Percentiles rank a stretch among this genome's conserved stretches.
Conservation (phyloP, 2,888 invertebrate genomes). For the Parasteatoda lunata region DNA sequence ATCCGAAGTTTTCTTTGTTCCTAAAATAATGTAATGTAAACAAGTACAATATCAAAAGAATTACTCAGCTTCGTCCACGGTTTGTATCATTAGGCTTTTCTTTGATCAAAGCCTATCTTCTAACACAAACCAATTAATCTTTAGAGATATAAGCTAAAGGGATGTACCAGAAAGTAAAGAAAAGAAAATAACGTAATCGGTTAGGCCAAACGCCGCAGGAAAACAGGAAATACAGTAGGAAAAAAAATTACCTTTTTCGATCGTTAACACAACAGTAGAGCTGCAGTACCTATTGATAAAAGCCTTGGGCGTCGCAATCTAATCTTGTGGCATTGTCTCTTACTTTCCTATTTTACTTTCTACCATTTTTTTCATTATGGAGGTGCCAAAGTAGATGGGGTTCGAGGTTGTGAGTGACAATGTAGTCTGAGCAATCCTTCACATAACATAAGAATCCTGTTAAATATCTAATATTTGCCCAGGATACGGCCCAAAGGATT, state of each 20-base stretch:
- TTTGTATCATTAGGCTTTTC: not conserved
- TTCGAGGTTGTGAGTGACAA: not conserved
- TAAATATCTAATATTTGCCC: constrained; percentile 53
- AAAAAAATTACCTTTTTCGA: constrained; percentile 17
- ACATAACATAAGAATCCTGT: constrained; percentile 12
- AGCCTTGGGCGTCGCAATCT: constrained; percentile 48
- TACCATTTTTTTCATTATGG: constrained; percentile 3
- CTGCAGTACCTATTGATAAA: constrained; percentile 33
- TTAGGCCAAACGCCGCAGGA: constrained; percentile 12
- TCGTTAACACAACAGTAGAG: not conserved
- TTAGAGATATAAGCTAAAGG: constrained; percentile 22
- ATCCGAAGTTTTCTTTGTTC: too few species aligned
- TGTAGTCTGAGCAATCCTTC: constrained; percentile 17
- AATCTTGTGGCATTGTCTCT: constrained; percentile 53
- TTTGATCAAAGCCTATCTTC: not conserved
- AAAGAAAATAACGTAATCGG: constrained; percentile 42
- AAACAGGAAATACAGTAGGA: constrained; percentile 14
- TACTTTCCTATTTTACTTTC: constrained; percentile 5
- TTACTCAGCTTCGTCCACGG: not conserved
- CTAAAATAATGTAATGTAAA: too few species aligned
- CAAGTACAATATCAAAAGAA: too few species aligned
- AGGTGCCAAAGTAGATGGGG: not conserved
- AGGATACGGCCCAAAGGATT: constrained; percentile 22
- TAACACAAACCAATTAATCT: constrained; percentile 37
- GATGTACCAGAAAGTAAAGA: not conserved